Conservation (phyloP, 2,113 vertebrate genomes). For the Crotophaga sulcirostris region DNA sequence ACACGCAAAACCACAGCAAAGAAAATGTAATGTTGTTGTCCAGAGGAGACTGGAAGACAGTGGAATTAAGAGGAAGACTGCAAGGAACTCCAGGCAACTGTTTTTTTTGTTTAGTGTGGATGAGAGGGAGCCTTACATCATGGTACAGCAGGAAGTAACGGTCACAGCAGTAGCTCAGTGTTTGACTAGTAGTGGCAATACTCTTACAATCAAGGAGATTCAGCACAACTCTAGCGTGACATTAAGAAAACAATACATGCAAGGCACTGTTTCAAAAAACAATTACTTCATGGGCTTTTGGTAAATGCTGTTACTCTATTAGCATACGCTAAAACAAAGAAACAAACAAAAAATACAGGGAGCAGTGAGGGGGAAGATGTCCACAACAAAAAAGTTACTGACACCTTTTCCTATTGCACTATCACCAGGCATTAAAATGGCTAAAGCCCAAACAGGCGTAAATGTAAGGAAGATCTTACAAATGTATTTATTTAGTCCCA, state of each 20-base stretch:
- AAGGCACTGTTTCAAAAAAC: not conserved
- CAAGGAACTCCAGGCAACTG: not conserved
- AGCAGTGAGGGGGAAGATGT: not conserved
- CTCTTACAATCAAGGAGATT: not conserved
- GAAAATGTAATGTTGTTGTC: not conserved
- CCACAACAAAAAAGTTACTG: not conserved
- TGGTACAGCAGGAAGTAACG: not conserved
- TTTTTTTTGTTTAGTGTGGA: not conserved
- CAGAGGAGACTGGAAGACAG: not conserved
- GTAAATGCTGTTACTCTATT: not conserved
- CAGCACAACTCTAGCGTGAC: not conserved
- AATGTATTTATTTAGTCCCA: not conserved
- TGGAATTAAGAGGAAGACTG: not conserved
- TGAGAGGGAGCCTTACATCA: not conserved
- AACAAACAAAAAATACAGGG: not conserved
- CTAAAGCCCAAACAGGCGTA: not conserved
- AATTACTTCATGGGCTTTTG: not conserved
- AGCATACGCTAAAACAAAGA: not conserved
- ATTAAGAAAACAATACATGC: not conserved
- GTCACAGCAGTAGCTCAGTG: not conserved
- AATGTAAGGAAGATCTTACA: not conserved
- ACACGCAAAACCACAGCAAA: not conserved
- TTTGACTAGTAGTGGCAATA: not conserved
- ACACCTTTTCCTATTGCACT: not conserved
- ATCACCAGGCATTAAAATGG: not conserved